Base-by-base conservation (phyloP, 2,113 vertebrate genomes). In the Sula dactylatra region DNA sequence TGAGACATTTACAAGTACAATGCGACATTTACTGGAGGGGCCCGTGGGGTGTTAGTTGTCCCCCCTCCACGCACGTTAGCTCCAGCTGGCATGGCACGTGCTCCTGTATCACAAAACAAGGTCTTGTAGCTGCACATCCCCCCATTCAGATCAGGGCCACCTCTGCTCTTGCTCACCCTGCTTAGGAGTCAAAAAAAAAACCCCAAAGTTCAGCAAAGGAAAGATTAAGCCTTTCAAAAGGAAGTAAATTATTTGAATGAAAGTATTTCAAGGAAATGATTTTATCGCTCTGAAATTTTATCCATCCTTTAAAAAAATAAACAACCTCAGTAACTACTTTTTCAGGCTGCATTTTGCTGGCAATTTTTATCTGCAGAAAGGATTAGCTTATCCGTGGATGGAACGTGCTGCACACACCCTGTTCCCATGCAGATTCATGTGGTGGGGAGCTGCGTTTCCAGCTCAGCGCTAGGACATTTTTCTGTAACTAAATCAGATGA, bases 371-470 rank as follows among this genome's bases (percentile, higher is more conserved):
- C 95, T 95, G 94, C 93, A 95, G 96, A 94, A 96, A 69, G 94
- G 83, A 94, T 94, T 95, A 94, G 65, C 56, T 94, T 89, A 88
- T 93, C 88, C 54, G 1, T 42, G 91, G 89, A 74, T 93, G 62
- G 94, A 95, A 93, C 91, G 40, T 96, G 93, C 95, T 85, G 93
- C 91, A 94, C 88, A 95, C 92, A 76, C 92, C 94, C 93, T 93
- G 91, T 96, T 97, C 95, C 88, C 94, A 91, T 93, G 81, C 91
- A 93, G 95, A 94, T 85, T 82, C 81, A 69, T 61, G 58, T 4
- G 1, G 89, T 8, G 34, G 52, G 73, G 83, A 96, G 91, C 93
- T 91, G 88, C 13, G 4, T 72, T 96, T 91, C 81, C 82, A 96
- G 72, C 65, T 81, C 65, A 26, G 86, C 4, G 3, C 86, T 61